Conservation (phyloP, 2,113 vertebrate species). For the Malurus cyaneus region DNA sequence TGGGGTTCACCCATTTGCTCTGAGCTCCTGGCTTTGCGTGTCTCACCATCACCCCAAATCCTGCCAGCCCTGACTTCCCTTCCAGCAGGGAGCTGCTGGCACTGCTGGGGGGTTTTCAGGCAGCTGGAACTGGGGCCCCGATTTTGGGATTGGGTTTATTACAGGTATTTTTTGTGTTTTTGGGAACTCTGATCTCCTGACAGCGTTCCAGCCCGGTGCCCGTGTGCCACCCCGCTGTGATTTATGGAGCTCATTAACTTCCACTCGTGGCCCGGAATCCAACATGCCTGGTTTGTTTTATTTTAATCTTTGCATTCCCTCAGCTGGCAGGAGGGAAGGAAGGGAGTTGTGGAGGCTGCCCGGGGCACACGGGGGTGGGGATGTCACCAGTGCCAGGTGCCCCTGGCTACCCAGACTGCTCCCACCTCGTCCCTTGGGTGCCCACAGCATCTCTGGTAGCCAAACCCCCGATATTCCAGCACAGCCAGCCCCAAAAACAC, state of each 20-base stretch:
- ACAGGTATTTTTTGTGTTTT: background rate
- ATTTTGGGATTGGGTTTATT: background rate
- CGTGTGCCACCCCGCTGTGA: background rate
- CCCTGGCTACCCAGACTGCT: background rate
- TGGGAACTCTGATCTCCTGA: fast-evolving
- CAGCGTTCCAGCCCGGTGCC: fast-evolving
- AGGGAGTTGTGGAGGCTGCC: background rate
- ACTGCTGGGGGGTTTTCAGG: background rate
- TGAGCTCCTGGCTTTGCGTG: fast-evolving
- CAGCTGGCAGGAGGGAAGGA: background rate
- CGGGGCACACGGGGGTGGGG: fast-evolving
- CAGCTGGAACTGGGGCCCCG: background rate
- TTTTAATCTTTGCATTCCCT: conserved; percentile 40
- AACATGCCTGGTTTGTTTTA: conserved; percentile 24
- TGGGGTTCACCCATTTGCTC: background rate
- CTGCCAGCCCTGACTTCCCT: background rate
- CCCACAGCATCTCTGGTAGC: background rate
- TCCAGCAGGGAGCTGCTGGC: background rate
- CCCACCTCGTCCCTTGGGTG: background rate
- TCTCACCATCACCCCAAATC: background rate
- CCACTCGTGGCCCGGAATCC: background rate
- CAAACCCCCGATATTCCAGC: fast-evolving
- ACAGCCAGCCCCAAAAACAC: background rate
- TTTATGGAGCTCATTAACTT: conserved; percentile 48
- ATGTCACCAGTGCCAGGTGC: background rate